Conservation (phyloP, 2,797 vertebrate genomes). For the Platyrinchus mystaceus region DNA sequence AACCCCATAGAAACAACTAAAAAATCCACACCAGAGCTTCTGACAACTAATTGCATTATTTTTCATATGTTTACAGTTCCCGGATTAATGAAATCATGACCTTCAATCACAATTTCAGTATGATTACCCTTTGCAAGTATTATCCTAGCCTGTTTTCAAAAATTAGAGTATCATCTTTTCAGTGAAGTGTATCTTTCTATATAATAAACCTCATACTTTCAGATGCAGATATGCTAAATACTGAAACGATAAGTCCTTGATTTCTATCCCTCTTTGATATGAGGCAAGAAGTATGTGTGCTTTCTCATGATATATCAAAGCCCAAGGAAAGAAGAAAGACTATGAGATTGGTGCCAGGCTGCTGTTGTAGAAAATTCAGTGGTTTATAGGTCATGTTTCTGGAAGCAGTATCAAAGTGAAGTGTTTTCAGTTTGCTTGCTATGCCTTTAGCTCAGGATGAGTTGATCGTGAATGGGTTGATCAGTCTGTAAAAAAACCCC, state of each 20-base stretch:
- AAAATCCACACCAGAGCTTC: background rate
- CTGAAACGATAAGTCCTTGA: background rate
- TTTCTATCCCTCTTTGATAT: background rate
- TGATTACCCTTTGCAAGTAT: background rate
- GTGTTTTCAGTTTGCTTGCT: background rate
- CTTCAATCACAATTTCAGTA: background rate
- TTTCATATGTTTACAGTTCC: background rate
- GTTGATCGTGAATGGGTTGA: background rate
- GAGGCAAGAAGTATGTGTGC: background rate
- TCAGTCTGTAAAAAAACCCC: background rate
- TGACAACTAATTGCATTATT: background rate
- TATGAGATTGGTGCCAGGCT: background rate
- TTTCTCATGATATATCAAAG: slow-evolving; percentile 14
- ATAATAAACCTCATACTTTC: background rate
- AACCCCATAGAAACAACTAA: background rate
- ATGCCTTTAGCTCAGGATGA: background rate
- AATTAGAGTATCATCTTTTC: background rate
- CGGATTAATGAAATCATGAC: background rate
- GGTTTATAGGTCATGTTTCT: slow-evolving; percentile 36
- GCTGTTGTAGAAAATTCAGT: background rate
- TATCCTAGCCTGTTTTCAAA: background rate
- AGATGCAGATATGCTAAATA: background rate
- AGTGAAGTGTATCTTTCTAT: background rate
- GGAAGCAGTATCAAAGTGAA: background rate
- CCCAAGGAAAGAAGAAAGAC: background rate